phyloP scores from a whole-genome alignment of 2,888 invertebrate genomes.

The Alloscopus bannaensis region DNA sequence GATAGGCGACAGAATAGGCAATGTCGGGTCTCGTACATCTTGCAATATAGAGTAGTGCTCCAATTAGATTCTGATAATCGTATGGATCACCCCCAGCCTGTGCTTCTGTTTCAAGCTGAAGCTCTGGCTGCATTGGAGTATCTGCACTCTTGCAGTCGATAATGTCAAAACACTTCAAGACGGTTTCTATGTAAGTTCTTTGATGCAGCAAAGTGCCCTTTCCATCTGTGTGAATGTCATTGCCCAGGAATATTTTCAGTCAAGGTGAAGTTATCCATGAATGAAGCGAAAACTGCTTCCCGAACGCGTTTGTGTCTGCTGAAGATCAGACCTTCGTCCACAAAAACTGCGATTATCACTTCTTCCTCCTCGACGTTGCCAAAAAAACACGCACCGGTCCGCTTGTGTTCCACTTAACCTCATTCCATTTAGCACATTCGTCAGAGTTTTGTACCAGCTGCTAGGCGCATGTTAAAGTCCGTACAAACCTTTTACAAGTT shows the following conservation, averaged over 20 bases:
- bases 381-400: constrained; percentile 31
- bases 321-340: constrained; percentile 55
- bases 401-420: background rate
- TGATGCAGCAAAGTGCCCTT: constrained; percentile 25
- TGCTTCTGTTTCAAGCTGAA: constrained; percentile 33
- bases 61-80: constrained; percentile 45
- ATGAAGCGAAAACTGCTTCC: constrained; percentile 5
- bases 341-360: constrained; percentile 35
- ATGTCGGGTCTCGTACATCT: constrained; percentile 56
- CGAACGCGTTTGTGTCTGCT: background rate
- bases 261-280: constrained; percentile 28
- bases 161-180: constrained; percentile 38
- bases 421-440: background rate
- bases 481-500: constrained; percentile 64
- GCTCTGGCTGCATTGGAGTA: constrained; percentile 44
- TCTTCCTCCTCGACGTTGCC: background rate
- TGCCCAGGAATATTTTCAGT: constrained; percentile 48
- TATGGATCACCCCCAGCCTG: background rate
- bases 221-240: constrained; percentile 17
- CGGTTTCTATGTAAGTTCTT: background rate
- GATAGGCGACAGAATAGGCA: constrained; percentile 48
- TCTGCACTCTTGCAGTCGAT: constrained; percentile 23
- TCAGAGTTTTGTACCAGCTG: background rate
- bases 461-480: constrained; percentile 68
- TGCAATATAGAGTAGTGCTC: constrained; percentile 41